These are phyloP conservation scores for Hyles euphorbiae DNA, from an alignment of 1,140 invertebrate species.

Conservation along the genomic window DNA sequence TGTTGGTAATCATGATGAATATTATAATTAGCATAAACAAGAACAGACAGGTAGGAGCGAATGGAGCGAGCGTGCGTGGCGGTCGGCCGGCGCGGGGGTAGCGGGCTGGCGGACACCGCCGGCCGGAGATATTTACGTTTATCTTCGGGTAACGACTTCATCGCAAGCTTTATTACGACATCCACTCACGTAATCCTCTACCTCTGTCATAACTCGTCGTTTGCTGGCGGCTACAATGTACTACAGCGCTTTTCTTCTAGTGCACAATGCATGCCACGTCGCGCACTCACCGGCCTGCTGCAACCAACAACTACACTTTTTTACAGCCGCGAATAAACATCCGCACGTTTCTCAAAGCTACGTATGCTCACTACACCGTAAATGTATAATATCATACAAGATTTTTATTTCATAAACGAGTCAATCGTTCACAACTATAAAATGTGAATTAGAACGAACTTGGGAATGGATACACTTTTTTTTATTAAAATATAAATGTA, in stretches of 20 bases:
- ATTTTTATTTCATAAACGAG: too few species aligned
- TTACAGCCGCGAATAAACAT: neutral
- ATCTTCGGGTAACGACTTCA: slow-evolving; percentile 74
- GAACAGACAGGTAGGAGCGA: too few species aligned
- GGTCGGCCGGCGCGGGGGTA: slow-evolving; percentile 9
- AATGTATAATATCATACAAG: too few species aligned
- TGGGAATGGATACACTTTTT: too few species aligned
- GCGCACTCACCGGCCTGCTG: slow-evolving; percentile 7
- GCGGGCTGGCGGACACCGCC: slow-evolving; percentile 48
- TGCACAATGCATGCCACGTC: slow-evolving; percentile 24
- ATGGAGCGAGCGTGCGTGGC: slow-evolving; percentile 27
- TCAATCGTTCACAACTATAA: too few species aligned
- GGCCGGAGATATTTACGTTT: slow-evolving; percentile 72
- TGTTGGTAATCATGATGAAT: too few species aligned
- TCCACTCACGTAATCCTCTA: slow-evolving; percentile 74
- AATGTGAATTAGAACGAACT: too few species aligned
- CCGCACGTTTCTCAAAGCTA: too few species aligned
- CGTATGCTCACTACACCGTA: too few species aligned
- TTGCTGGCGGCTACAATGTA: slow-evolving; percentile 67
- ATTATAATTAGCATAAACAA: too few species aligned
- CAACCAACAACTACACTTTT: neutral
- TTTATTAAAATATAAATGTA: too few species aligned
- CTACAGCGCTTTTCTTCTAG: slow-evolving; percentile 56
- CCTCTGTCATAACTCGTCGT: slow-evolving; percentile 72
- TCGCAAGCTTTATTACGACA: slow-evolving; percentile 75